Evolutionary conservation across 2,113 vertebrate genomes (phyloP).

Genomic region (Cariama cristata): DNA sequence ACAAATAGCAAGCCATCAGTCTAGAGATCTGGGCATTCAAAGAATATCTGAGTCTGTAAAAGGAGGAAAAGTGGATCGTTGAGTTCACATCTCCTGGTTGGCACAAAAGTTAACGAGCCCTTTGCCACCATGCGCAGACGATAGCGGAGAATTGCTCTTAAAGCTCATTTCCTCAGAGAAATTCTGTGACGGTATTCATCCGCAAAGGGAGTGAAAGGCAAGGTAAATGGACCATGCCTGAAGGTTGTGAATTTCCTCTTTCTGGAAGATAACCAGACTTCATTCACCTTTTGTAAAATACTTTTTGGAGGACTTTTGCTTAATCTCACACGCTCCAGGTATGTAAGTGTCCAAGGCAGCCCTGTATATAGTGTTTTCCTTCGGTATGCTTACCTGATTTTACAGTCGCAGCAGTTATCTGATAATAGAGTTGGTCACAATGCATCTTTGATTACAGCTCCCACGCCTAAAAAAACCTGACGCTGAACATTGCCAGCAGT

Average conservation of each 20-base stretch:
- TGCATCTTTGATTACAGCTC: neutral
- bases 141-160: neutral
- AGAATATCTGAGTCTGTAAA: neutral
- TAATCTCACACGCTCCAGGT: neutral
- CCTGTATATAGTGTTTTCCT: neutral
- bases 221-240: neutral
- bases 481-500: neutral
- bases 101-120: neutral
- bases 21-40: neutral
- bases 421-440: neutral
- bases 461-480: neutral
- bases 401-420: neutral
- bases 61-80: neutral
- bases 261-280: neutral
- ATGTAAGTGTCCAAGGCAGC: neutral
- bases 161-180: neutral
- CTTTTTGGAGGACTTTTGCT: neutral
- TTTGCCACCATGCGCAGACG: neutral
- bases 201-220: neutral
- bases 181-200: neutral
- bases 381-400: neutral
- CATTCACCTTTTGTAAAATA: neutral
- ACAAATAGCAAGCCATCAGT: neutral
- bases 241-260: neutral
- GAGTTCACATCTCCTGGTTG: neutral